Evolutionary conservation across 2,797 vertebrate genomes (phyloP).

Genomic region (Zalophus californianus): DNA sequence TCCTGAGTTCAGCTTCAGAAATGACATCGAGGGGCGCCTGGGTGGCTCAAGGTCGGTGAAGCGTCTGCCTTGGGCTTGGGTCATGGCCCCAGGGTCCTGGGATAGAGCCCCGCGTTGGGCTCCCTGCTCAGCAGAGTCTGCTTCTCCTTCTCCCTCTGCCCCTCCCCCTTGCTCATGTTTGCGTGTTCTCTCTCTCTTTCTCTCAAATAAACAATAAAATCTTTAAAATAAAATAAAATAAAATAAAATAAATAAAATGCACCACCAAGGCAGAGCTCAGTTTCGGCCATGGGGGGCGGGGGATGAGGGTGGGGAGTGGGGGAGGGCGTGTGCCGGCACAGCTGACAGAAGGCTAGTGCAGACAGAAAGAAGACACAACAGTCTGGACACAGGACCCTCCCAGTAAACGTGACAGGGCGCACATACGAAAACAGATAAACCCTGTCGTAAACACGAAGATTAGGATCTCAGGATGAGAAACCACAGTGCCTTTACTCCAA

Average conservation of each 20-base stretch:
- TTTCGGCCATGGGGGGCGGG: not conserved
- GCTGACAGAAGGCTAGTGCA: not conserved
- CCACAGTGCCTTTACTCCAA: fast-evolving
- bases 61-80: not conserved
- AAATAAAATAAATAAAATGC: not conserved
- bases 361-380: not conserved
- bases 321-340: fast-evolving
- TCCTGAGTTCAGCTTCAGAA: not conserved
- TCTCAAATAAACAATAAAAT: not conserved
- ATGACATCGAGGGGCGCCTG: not conserved
- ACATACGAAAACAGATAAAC: not conserved
- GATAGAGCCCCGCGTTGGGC: not conserved
- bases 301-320: no score
- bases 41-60: not conserved
- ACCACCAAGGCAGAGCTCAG: not conserved
- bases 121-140: not conserved
- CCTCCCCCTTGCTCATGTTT: not conserved
- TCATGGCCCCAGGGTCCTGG: not conserved
- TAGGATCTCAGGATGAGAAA: not conserved
- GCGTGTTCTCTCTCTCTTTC: not conserved
- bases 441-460: not conserved
- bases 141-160: not conserved
- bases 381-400: not conserved
- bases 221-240: not conserved
- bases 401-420: not conserved